Evolutionary conservation across 2,888 invertebrate genomes (phyloP).

Genomic region (Pandemis heparana): DNA sequence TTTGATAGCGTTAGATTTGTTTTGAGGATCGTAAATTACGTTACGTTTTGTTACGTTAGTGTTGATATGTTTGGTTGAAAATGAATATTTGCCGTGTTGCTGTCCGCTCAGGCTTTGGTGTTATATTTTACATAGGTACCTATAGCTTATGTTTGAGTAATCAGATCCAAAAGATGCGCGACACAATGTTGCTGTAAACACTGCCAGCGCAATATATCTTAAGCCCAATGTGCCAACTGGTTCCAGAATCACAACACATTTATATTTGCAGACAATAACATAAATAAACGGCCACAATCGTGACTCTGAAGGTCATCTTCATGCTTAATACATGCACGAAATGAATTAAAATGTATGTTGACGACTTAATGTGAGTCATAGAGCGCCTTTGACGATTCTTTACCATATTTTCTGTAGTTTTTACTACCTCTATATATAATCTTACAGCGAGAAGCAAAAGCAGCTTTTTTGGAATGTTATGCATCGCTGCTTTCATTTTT

Average conservation of each 20-base stretch:
- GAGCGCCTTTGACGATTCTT: background rate
- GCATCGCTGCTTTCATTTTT: background rate
- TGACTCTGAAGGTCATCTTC: conserved; percentile 20
- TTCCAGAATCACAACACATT: conserved; percentile 12
- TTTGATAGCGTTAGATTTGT: background rate
- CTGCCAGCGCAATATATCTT: conserved; percentile 4
- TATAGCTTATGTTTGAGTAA: too few species aligned
- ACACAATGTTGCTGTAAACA: background rate
- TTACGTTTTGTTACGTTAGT: too few species aligned
- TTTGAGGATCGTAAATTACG: background rate
- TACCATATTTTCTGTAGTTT: background rate
- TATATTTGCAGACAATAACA: conserved; percentile 13
- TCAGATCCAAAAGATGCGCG: background rate
- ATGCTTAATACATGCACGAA: conserved; percentile 17
- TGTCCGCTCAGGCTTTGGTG: background rate
- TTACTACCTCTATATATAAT: too few species aligned
- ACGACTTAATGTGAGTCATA: conserved; percentile 12
- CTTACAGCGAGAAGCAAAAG: background rate
- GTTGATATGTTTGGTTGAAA: background rate
- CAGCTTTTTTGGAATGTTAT: background rate
- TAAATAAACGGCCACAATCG: conserved; percentile 18
- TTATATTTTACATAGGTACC: too few species aligned
- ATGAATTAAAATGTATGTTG: conserved; percentile 21
- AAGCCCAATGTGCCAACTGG: background rate
- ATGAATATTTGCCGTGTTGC: background rate